Evolutionary conservation across 2,888 invertebrate species (phyloP).

Genomic region (Microlaimidae sp.): DNA sequence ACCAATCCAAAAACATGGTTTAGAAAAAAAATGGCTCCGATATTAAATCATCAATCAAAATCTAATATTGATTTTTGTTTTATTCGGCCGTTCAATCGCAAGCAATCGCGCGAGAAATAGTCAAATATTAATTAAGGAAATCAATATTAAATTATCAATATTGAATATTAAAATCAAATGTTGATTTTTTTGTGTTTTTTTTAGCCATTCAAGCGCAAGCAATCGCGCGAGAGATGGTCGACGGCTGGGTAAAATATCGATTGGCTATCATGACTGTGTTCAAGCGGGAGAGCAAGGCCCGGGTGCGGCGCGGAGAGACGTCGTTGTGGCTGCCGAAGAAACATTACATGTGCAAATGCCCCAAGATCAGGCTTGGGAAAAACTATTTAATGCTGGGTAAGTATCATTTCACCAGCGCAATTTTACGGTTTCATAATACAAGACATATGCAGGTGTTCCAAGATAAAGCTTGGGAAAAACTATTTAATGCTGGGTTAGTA

Average conservation of each 20-base stretch:
- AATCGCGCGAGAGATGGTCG: conserved; percentile 52
- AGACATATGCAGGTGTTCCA: conserved; percentile 89
- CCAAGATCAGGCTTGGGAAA: conserved; percentile 75
- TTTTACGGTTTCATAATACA: no score
- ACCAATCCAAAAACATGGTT: no score
- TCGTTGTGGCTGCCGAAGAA: conserved; percentile 68
- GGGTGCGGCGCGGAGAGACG: conserved; percentile 55
- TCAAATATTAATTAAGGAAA: no score
- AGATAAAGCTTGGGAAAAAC: conserved; percentile 65
- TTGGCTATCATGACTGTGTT: conserved; percentile 61
- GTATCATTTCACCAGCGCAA: no score
- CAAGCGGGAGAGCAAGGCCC: conserved; percentile 42
- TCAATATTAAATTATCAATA: no score
- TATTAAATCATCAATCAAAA: no score
- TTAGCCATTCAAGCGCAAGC: conserved; percentile 80
- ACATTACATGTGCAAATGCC: conserved; percentile 87
- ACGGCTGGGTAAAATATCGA: conserved; percentile 70
- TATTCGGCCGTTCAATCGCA: conserved; percentile 69
- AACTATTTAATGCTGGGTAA: conserved; percentile 32
- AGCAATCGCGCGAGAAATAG: conserved; percentile 55
- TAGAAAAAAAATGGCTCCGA: no score
- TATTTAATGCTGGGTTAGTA: conserved; percentile 27
- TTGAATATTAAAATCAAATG: no score
- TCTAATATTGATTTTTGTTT: no score
- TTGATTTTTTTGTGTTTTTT: no score